Evolutionary conservation across 1,140 invertebrate species (phyloP).

Genomic region (Calliphora vicina): DNA sequence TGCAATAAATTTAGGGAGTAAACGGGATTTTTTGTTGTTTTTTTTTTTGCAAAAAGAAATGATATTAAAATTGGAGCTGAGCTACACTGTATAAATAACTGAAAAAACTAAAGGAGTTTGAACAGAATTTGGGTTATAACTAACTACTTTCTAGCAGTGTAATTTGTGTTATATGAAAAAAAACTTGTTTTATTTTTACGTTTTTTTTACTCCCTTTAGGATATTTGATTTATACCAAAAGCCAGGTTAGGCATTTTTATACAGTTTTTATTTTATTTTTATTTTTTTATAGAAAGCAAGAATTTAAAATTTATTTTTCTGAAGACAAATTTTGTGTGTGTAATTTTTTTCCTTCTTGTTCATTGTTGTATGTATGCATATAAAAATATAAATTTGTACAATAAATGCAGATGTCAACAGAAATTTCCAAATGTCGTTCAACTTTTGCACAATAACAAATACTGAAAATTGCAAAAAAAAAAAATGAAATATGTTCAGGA

Average conservation of each 20-base stretch:
- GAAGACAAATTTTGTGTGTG: not conserved
- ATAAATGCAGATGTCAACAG: conserved; percentile 9
- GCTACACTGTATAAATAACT: no score
- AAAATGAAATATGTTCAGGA: no score
- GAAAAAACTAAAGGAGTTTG: no score
- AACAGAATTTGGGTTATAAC: no score
- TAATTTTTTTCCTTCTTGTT: not conserved
- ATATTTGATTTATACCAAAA: not conserved
- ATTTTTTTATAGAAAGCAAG: not conserved
- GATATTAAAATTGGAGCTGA: not conserved
- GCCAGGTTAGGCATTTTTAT: no score
- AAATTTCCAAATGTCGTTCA: conserved; percentile 10
- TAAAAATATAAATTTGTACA: not conserved
- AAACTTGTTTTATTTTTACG: conserved; percentile 20
- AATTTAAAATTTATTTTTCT: not conserved
- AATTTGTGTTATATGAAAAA: not conserved
- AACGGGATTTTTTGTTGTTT: not conserved
- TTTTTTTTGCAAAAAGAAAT: not conserved
- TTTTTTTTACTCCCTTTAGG: no score
- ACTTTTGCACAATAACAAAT: not conserved
- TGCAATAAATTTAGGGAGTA: not conserved
- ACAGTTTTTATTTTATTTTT: not conserved
- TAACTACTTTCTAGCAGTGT: no score
- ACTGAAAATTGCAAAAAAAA: not conserved
- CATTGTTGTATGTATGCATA: not conserved